Base-by-base conservation (phyloP, 2,797 vertebrate species). In the Thalassophryne amazonica region DNA sequence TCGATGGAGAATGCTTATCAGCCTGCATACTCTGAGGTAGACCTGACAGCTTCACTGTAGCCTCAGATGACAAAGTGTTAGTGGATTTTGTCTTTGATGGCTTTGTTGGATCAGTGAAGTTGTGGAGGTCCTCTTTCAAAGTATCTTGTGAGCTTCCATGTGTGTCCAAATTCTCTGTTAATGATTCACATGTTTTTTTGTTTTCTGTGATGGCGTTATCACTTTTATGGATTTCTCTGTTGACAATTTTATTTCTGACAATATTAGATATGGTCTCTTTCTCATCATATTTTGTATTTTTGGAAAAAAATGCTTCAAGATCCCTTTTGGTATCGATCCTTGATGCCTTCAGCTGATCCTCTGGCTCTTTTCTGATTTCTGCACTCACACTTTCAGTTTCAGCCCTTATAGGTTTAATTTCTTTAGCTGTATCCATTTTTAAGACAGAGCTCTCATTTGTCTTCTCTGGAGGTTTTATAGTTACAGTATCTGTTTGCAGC, bases 1-100 rank as follows among this genome's bases (percentile, higher is more conserved):
- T 75, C 1, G 91, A 92, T 6, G 83, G 89, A 19, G 63, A 69
- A 2, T 84, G 84, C 0, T 49, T 49, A 9, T 49, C 69, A 19
- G 43, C 51, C 1, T 60, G 40, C 14, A 56, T 17, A 20, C 27
- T 49, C 40, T 35, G 48, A 1, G 47, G 39, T 15, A 20, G 15
- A 9, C 0, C 15, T 11, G 35, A 39, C 24, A 39, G 36, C 42
- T 83, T 76, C 6, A 41, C 55, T 2, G 76, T 65, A 20, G 65
- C 55, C 59, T 76, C 73, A 31, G 48, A 34, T 40, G 48, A 18
- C 2, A 24, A 35, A 14, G 24, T 37, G 3, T 11, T 6, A n/a
- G 51, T 35, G 29, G 59, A 8, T 7, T 34, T 22, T 16, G 55
- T 27, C 21, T 34, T 59, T 31, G 12, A 3, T 25, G 29, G 13